These are phyloP conservation scores for Ceyx margarethae DNA, from an alignment of 2,113 vertebrate genomes.

Conservation along the genomic window DNA sequence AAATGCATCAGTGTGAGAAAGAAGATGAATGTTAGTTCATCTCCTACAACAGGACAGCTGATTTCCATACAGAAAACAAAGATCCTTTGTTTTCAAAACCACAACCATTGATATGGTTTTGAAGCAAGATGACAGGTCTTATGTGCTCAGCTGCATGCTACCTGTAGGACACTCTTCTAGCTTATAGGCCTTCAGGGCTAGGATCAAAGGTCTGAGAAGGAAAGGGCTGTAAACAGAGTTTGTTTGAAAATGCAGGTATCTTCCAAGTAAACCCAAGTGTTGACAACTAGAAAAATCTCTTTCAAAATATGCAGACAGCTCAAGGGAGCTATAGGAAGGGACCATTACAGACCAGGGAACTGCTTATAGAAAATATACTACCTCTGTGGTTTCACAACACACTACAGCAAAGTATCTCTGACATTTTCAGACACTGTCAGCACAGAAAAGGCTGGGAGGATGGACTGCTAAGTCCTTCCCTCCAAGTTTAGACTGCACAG, in stretches of 20 bases:
- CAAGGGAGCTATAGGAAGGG: not conserved
- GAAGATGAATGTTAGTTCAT: not conserved
- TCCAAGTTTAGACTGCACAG: not conserved
- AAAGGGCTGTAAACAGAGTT: not conserved
- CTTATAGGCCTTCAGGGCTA: constrained; percentile 8
- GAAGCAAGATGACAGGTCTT: not conserved
- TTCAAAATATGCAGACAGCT: constrained; percentile 15
- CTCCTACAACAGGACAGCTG: not conserved
- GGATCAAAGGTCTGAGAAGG: constrained; percentile 9
- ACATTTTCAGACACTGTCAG: not conserved
- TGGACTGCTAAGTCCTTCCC: not conserved
- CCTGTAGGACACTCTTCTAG: not conserved
- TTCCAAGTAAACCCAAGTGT: not conserved
- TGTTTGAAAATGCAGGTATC: not conserved
- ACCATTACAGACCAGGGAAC: not conserved
- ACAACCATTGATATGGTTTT: not conserved
- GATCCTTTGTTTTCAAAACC: not conserved
- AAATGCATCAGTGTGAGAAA: not conserved
- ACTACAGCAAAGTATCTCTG: not conserved
- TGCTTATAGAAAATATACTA: not conserved
- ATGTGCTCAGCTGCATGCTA: not conserved
- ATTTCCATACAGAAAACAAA: not conserved
- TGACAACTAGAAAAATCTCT: constrained; percentile 20
- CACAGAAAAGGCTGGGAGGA: not conserved
- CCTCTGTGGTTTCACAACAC: not conserved